Percentiles rank a stretch among this genome's conserved stretches.
These are phyloP conservation scores for Acleris literana DNA, from an alignment of 2,888 invertebrate species.

Conservation along the genomic window DNA sequence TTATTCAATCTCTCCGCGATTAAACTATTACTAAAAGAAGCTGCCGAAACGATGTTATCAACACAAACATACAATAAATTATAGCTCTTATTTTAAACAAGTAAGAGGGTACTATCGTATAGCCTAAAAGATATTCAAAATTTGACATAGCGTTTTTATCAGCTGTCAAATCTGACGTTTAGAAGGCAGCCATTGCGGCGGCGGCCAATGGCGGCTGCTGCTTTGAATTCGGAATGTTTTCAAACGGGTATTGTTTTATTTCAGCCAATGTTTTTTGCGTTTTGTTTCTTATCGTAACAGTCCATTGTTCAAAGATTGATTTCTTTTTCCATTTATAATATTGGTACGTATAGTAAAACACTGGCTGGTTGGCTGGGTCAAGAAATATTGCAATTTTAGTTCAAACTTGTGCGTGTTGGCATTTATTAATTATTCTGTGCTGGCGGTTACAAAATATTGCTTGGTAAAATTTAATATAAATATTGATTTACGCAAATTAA, in stretches of 20 bases:
- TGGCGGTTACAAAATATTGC: too few species aligned
- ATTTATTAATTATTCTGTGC: too few species aligned
- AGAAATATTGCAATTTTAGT: too few species aligned
- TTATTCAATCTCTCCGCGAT: constrained; percentile 29
- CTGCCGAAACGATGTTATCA: constrained; percentile 35
- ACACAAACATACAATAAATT: constrained; percentile 3
- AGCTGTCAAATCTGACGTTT: constrained; percentile 37
- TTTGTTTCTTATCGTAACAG: constrained; percentile 28
- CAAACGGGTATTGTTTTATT: constrained; percentile 34
- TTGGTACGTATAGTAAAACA: neutral
- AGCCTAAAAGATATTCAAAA: constrained; percentile 11
- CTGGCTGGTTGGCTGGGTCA: neutral
- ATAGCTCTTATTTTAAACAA: constrained; percentile 9
- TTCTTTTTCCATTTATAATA: constrained; percentile 16
- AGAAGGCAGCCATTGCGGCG: constrained; percentile 30
- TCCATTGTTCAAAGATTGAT: constrained; percentile 30
- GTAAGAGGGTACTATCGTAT: constrained; percentile 16
- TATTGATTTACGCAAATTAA: too few species aligned
- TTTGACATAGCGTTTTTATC: constrained; percentile 32
- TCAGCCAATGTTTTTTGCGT: constrained; percentile 27
- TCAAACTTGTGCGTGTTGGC: too few species aligned
- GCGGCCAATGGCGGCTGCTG: constrained; percentile 34
- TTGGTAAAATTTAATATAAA: too few species aligned
- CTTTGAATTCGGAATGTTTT: constrained; percentile 37
- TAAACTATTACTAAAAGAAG: constrained; percentile 30